Base-by-base conservation (phyloP, 2,888 invertebrate species). In the Odontocerum albicorne region DNA sequence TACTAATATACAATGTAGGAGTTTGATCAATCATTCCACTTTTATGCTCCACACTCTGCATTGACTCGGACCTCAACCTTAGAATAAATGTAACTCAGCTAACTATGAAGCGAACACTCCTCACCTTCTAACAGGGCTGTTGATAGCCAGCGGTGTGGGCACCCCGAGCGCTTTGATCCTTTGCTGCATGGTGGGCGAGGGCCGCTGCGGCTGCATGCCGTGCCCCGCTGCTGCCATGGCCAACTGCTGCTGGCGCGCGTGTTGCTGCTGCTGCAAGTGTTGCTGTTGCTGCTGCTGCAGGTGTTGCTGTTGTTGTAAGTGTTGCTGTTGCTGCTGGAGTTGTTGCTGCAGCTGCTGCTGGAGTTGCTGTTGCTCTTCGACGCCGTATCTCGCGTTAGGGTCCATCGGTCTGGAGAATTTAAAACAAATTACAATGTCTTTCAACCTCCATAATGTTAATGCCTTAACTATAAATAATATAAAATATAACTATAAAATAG, bases 121-220 rank as follows among this genome's bases (percentile, higher is more conserved):
- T 73, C 82, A 92, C 92, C 92, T 90, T 79, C 92, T 80, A 65
- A 92, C 88, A 57, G 92, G 92, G 76, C 91, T 92, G 77, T 85
- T 89, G 80, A 92, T 82, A 6, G 92, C 90, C 51, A 93, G 80
- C 32, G 93, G 92, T 61, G 93, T 93, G 55, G 93, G 91, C 63
- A 93, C 91, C 46, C 93, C 93, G 55, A 93, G 81, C 57, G 91
- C 90, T 73, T 92, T 92, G 67, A 93, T 90, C 67, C 93, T 81
- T 74, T 92, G 92, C 72, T 92, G 92, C 88, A 91, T 90, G 45
- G 92, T 92, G 52, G 91, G 91, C 66, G 91, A 90, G 21, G 84
- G 83, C 54, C 81, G 72, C 62, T 54, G 56, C 20, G 49, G 56
- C 27, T 46, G 45, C 39, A 38, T 38, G 12, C 16, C 32, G 32